Conservation (phyloP, 2,113 vertebrate species). For the Chunga burmeisteri region DNA sequence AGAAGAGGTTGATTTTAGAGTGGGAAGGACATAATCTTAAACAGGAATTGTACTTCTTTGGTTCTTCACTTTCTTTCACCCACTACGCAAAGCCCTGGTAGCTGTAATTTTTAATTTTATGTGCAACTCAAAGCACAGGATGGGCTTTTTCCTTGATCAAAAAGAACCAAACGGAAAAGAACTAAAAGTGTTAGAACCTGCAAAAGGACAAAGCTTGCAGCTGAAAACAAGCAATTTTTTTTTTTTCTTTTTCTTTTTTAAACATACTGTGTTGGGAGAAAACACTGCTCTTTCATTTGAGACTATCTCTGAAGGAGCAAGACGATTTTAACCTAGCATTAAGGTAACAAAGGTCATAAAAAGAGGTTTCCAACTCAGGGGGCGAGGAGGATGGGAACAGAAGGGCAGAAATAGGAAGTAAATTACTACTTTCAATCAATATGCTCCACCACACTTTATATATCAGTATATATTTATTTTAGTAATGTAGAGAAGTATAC, state of each 20-base stretch:
- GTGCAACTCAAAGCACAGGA: background rate
- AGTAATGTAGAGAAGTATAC: background rate
- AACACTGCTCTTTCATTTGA: background rate
- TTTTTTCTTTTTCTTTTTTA: background rate
- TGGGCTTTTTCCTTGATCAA: background rate
- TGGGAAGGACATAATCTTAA: background rate
- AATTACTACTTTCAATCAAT: background rate
- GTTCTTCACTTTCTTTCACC: background rate
- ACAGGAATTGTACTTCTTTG: background rate
- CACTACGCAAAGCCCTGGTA: background rate
- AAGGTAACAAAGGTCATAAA: background rate
- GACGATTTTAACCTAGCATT: background rate
- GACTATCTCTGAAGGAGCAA: background rate
- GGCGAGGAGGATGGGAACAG: background rate
- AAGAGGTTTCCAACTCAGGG: background rate
- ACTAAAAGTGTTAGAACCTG: background rate
- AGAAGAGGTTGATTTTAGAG: background rate
- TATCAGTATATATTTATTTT: background rate
- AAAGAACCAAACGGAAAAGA: background rate
- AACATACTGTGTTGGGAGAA: background rate
- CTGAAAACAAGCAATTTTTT: background rate
- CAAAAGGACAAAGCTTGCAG: background rate
- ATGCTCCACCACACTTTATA: background rate
- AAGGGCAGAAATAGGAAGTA: background rate
- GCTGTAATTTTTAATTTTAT: background rate